Base-by-base conservation (phyloP, 2,888 invertebrate genomes). In the Galeopsomyia nigrocyanea region DNA sequence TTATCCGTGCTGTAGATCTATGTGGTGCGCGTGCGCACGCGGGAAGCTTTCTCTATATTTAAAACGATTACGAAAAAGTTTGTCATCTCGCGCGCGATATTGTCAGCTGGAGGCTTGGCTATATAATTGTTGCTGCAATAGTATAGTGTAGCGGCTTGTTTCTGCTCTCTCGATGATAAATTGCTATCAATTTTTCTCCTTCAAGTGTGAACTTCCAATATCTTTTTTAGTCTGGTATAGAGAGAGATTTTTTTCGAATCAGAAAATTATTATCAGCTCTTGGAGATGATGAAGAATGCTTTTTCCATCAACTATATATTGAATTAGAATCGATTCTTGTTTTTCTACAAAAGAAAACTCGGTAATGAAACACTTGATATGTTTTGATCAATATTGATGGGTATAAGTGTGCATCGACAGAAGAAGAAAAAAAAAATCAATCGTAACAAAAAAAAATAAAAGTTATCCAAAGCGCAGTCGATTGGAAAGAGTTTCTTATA, bases 1-100 rank as follows among this genome's bases (percentile, higher is more conserved):
- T 79, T 76, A 75, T 73, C 74, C 76, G 53, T 63, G 74, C 62
- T 60, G 69, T 58, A 47, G 64, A 74, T 76, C 73, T 71, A 64
- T 74, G 55, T 61, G 14, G 51, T 49, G 46, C 51, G 56, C 26
- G 47, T 46, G 51, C 31, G 46, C 51, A 49, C 26, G 47, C 50
- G 16, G 62, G 3, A 5, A 53, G 51, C 56, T 58, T 64, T 64
- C 50, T 68, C 53, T 49, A 68, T 62, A 67, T 72, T 68, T 57
- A 49, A 31, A 13, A 16, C 17, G 57, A 49, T 68, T 68, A 68
- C 60, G 53, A 68, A 68, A 60, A 68, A 22, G 10, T 17, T 53
- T 16, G 53, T 68, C 60, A 22, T 47, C 58, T n/a, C 21, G 51
- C 55, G 17, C 17, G 39, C 19, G 57, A 67, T n/a, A n/a, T 67